Percentiles rank a stretch among this genome's conserved stretches.
phyloP scores from a whole-genome alignment of 23 tunicate genomes.

The Styela plicata region DNA sequence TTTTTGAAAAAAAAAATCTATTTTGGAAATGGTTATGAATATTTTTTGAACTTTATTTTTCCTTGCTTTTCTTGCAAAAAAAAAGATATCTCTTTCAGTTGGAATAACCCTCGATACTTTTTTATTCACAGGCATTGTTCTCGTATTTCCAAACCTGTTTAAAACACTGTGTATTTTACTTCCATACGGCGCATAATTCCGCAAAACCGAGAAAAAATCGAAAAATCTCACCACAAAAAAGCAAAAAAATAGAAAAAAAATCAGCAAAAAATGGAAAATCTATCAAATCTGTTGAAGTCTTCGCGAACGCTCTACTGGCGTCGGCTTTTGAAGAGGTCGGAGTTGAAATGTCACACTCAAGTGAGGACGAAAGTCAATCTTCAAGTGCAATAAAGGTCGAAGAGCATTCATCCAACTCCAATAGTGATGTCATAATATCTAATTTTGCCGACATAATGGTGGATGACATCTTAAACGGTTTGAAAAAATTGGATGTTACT shows the following conservation, averaged over 20 bases:
- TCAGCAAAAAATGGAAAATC: neutral
- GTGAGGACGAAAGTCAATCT: neutral
- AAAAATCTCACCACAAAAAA: neutral
- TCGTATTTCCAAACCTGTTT: conserved; percentile 48
- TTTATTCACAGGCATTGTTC: conserved; percentile 45
- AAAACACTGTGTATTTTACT: conserved; percentile 19
- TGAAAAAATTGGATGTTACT: neutral
- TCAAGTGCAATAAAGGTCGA: neutral
- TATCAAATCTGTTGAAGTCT: neutral
- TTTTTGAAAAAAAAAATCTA: too few relatives aligned
- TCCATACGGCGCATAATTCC: conserved; percentile 14
- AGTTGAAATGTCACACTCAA: neutral
- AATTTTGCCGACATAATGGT: neutral
- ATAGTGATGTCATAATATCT: neutral
- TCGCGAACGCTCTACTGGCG: neutral
- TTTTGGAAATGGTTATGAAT: too few relatives aligned
- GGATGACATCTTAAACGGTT: neutral
- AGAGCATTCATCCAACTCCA: neutral
- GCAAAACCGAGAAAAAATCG: neutral
- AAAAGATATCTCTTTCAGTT: too few relatives aligned
- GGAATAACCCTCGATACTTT: too few relatives aligned
- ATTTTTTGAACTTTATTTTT: too few relatives aligned
- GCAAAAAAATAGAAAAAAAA: too few relatives aligned
- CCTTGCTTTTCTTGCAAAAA: too few relatives aligned
- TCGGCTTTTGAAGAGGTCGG: neutral